Base-by-base conservation (phyloP, 1,140 invertebrate genomes). In the Diabrotica virgifera region DNA sequence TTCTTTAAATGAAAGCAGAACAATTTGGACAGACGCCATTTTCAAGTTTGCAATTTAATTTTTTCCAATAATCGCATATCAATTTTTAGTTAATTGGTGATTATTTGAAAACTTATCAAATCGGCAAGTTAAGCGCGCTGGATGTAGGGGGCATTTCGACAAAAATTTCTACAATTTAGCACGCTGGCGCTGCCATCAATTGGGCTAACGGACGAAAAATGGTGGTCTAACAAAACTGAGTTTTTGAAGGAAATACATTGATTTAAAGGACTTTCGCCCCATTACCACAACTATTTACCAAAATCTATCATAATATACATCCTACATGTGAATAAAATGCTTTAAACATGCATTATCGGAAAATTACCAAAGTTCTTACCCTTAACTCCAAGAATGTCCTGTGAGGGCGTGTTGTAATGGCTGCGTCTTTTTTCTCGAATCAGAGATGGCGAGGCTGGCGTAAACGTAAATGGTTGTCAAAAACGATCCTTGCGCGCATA, bases 111-210 rank as follows among this genome's bases (percentile, higher is more conserved):
- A 10, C 40, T 46, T n/a, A 46, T 10, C 40, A 46, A 46, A 46
- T 10, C 40, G 40, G 2, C n/a, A 46, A n/a, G 40, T 46, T 46
- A 46, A 46, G 8, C 40, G 38, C 72, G 57, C 64, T 72, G 67
- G 71, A 74, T 78, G 76, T 79, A 86, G 85, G 85, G 85, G 85
- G 85, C 85, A 86, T 86, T 85, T 86, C 82, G 79, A 83, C 73
- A 84, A 85, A 86, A 87, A 85, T 85, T 86, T 85, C 85, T 79
- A 75, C 81, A 85, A 86, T 85, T 85, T 85, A 86, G 85, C 85
- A 86, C 85, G 84, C 84, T 83, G 85, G 86, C 86, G 86, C 86
- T 86, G 86, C 83, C 84, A 85, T 85, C 85, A 86, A 85, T 82
- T 85, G 69, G 59, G 66, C 80, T 10, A 57, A 46, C 14, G 4